These are phyloP conservation scores for Hypercompe scribonia DNA, from an alignment of 2,888 invertebrate species.

Conservation along the genomic window DNA sequence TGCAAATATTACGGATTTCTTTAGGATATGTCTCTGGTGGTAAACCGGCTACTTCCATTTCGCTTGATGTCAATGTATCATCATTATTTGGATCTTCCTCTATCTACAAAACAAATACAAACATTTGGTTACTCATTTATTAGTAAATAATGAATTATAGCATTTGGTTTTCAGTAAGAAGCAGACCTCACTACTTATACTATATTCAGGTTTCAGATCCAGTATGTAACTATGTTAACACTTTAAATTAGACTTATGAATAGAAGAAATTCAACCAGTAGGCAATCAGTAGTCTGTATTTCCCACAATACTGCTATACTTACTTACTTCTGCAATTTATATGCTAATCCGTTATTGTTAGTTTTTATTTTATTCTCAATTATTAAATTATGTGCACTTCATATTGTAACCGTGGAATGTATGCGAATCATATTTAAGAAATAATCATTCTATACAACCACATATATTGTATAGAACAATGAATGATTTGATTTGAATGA, in stretches of 20 bases:
- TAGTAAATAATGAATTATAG: too few relatives aligned
- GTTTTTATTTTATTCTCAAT: not conserved
- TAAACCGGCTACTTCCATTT: constrained; percentile 56
- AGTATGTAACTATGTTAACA: not conserved
- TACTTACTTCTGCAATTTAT: not conserved
- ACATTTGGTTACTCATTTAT: not conserved
- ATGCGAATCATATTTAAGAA: not conserved
- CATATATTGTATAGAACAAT: not conserved
- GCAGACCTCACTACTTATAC: too few relatives aligned
- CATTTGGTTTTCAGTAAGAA: too few relatives aligned
- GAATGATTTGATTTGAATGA: not conserved
- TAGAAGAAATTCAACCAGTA: not conserved
- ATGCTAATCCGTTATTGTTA: not conserved
- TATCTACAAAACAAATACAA: constrained; percentile 49
- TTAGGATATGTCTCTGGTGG: constrained; percentile 55
- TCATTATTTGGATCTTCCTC: constrained; percentile 74
- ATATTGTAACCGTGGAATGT: not conserved
- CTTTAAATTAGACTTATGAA: not conserved
- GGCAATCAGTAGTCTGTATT: not conserved
- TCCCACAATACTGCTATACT: not conserved
- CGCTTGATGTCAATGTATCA: constrained; percentile 67
- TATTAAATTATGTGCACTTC: not conserved
- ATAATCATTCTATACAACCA: not conserved
- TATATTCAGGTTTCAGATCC: not conserved
- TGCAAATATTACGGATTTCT: constrained; percentile 56